Conservation (phyloP, 2,113 vertebrate genomes). For the Barnardius zonarius region DNA sequence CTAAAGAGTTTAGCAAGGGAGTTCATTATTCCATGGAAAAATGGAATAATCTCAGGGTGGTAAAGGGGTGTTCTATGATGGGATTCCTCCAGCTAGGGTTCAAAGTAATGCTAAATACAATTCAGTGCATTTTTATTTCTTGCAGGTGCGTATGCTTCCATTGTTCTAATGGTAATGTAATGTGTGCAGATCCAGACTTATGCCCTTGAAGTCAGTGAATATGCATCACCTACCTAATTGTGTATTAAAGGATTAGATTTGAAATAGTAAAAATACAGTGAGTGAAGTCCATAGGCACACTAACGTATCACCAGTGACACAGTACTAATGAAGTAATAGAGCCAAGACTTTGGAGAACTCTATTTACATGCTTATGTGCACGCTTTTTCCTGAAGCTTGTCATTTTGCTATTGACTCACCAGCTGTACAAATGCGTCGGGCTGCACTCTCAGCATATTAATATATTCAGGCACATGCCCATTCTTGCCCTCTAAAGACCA, state of each 20-base stretch:
- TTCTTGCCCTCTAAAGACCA: background rate
- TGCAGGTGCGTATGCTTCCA: background rate
- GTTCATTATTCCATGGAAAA: background rate
- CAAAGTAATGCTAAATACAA: conserved; percentile 35
- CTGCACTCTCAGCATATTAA: background rate
- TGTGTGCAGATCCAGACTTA: background rate
- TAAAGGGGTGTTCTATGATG: background rate
- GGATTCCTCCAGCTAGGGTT: background rate
- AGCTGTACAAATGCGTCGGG: background rate
- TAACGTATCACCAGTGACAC: background rate
- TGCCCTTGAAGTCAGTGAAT: background rate
- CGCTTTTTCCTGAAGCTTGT: background rate
- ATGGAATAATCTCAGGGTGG: background rate
- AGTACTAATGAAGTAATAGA: background rate
- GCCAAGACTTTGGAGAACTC: background rate
- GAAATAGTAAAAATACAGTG: background rate
- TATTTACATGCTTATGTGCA: background rate
- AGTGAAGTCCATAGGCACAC: background rate
- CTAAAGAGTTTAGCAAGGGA: background rate
- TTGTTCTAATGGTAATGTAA: conserved; percentile 7
- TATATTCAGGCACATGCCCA: background rate
- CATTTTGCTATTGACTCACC: background rate
- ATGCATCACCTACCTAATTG: background rate
- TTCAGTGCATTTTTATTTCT: conserved; percentile 16
- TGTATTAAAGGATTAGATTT: background rate